Base-by-base conservation (phyloP, 2,797 vertebrate genomes). In the Echeneis naucrates region DNA sequence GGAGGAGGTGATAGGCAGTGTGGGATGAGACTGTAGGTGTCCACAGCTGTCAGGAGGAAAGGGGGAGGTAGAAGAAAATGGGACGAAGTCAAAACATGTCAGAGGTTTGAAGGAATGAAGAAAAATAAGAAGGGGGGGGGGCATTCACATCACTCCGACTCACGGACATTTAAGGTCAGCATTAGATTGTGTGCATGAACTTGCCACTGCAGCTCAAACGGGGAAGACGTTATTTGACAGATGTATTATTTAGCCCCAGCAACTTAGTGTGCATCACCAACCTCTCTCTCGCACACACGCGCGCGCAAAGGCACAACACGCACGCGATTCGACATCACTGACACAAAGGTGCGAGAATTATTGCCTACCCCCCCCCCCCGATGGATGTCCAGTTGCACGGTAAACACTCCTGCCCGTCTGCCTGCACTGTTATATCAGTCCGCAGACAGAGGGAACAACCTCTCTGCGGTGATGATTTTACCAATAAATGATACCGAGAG, bases 1-100 rank as follows among this genome's bases (percentile, higher is more conserved):
- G 88, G 84, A 88, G 85, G 88, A 87, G 87, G 86, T 86, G 78
- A 83, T 69, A 60, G 82, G 85, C 76, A 84, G 83, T 80, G 89
- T 89, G 81, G 87, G 88, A 86, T 86, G 86, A 77, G 80, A 77
- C 52, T 83, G 88, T 75, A 87, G 85, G 76, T 82, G 73, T 75
- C 64, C 80, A 75, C 47, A 84, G 75, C 83, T 82, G 81, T 80
- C 87, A 81, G 61, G 72, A 62, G 50, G 59, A 56, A 44, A 53
- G 45, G 26, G 44, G 63, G 66, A 17, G 51, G 48, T 10, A 48
- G 44, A 33, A 50, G 61, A 68, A n/a, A 17, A 57, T 24, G 5
- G 52, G 40, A 80, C 23, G 35, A 65, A 84, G 73, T 83, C 79
- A 75, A 87, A 85, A 83, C 72, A 83, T 89, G 80, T 73, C 80